Evolutionary conservation across 1,140 invertebrate species (phyloP), one percentile per base, ranked within the genome.

Genomic region (Drosophila truncata): DNA sequence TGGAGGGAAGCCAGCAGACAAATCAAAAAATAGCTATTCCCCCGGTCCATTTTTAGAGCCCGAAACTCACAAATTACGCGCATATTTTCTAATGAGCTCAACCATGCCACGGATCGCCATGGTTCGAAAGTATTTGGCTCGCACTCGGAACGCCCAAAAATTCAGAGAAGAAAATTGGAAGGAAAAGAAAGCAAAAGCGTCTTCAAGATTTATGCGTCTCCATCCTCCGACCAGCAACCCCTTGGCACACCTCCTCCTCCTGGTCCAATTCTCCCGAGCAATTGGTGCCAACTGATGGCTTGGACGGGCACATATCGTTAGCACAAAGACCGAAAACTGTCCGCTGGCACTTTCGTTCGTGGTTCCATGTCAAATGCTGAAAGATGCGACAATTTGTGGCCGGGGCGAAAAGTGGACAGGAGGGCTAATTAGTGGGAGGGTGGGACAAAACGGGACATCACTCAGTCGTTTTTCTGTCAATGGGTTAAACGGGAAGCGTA

Each of bases 11-110:
- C 52, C 50, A 55, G 52, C 66, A 58, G 63, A 67, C 76, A 65
- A 84, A 70, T 74, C 71, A 88, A 58, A 80, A 80, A 87, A 88
- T 88, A 78, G 60, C 71, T 14, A 5, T 63, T 42, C 41, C 39
- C 59, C 50, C 71, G 41, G 23, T 37, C 41, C 72, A 47, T 27
- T 73, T 76, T 42, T 41, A 64, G 37, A 42, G 25, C 11, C 64
- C 55, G 41, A 64, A 70, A 74, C 77, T 61, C 84, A 88, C 85
- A 88, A 85, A 88, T 88, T 88, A 88, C 81, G 78, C 85, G 85
- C 85, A 90, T 88, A 90, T 88, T 88, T 88, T 88, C 85, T 90
- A 88, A 88, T 90, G 85, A 88, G 85, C 85, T 85, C 84, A 87
- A 80, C 84, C 84, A 54, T 75, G 72, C 64, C 84, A 47, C 60